phyloP scores from a whole-genome alignment of 2,113 vertebrate genomes.

The Odontophorus gujanensis region DNA sequence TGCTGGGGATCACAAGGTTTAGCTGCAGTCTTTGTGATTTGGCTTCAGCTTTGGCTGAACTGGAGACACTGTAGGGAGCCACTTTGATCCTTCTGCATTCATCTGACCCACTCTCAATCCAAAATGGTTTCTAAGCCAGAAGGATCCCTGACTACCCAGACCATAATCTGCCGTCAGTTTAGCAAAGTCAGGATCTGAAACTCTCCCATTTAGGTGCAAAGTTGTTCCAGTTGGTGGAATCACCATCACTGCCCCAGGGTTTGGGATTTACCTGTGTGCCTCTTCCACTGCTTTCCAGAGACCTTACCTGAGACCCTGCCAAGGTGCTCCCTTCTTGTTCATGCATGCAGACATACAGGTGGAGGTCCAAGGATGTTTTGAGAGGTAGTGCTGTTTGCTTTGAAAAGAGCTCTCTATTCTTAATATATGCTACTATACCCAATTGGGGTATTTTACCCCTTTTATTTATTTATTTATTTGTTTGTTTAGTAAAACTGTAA shows the following conservation, averaged over 20 bases:
- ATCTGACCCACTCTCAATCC: not conserved
- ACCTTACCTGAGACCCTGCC: not conserved
- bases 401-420: not conserved
- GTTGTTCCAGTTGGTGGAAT: not conserved
- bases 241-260: not conserved
- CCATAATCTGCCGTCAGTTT: not conserved
- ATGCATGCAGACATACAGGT: not conserved
- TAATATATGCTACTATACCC: not conserved
- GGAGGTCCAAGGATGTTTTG: not conserved
- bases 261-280: not conserved
- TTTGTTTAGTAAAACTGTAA: not conserved
- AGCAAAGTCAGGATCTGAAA: not conserved
- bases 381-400: not conserved
- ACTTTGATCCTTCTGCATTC: not conserved
- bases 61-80: not conserved
- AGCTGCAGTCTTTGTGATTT: not conserved
- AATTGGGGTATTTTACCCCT: accelerated
- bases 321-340: not conserved
- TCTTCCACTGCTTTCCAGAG: not conserved
- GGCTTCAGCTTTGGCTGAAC: not conserved
- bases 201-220: not conserved
- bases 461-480: not conserved
- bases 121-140: not conserved
- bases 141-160: not conserved
- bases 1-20: not conserved